Conservation (phyloP, 2,888 invertebrate species). For the Cheilosia vulpina region DNA sequence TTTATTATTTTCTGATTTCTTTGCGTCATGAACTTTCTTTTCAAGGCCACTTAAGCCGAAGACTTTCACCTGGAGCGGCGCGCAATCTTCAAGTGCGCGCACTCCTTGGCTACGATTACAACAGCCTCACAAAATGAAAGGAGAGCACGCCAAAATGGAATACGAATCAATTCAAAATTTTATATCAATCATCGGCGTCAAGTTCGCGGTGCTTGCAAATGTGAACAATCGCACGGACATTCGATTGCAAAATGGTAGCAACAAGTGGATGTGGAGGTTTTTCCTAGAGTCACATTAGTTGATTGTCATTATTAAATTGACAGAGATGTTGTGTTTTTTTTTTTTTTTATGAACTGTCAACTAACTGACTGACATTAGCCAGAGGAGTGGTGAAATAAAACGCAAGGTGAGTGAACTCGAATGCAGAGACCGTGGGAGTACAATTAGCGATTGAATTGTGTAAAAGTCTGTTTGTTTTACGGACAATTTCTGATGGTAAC, state of each 20-base stretch:
- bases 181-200: constrained; percentile 39
- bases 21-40: constrained; percentile 69
- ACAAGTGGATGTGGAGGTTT: constrained; percentile 29
- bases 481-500: background rate
- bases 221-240: constrained; percentile 2
- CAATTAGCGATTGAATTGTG: constrained; percentile 21
- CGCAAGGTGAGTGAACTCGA: constrained; percentile 45
- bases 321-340: constrained; percentile 6
- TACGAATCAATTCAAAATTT: constrained; percentile 34
- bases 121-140: constrained; percentile 3
- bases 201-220: constrained; percentile 15
- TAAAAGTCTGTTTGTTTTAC: constrained; percentile 10
- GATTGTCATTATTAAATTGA: constrained; percentile 31
- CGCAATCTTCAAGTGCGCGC: constrained; percentile 5
- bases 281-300: constrained; percentile 4
- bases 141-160: constrained; percentile 23
- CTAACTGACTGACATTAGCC: constrained; percentile 23
- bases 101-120: background rate
- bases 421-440: constrained; percentile 39
- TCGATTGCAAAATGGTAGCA: background rate
- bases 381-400: constrained; percentile 17
- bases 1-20: background rate
- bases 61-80: constrained; percentile 40
- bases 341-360: background rate
- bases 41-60: constrained; percentile 66